These are phyloP conservation scores for Bhutanitis thaidina DNA, from an alignment of 2,888 invertebrate genomes.

Conservation along the genomic window DNA sequence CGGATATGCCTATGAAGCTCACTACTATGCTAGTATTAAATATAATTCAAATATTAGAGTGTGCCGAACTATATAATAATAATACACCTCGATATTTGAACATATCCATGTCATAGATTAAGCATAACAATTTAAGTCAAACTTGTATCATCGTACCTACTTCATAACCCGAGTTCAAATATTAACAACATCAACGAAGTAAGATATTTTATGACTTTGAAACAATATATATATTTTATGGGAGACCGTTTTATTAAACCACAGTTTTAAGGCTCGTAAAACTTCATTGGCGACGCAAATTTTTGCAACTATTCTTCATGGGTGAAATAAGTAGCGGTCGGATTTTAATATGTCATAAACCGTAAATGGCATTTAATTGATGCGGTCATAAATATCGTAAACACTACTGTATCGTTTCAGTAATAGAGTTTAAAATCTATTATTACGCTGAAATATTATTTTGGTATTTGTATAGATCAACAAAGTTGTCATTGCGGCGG, in stretches of 20 bases:
- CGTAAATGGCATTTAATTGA: slow-evolving; percentile 35
- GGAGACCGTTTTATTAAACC: slow-evolving; percentile 20
- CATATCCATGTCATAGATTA: no score
- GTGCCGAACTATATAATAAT: no score
- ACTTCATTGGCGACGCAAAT: slow-evolving; percentile 35
- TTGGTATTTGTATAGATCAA: slow-evolving; percentile 16
- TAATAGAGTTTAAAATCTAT: slow-evolving; percentile 36
- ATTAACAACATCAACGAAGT: no score
- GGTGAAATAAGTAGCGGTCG: slow-evolving; percentile 44
- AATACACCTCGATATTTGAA: no score
- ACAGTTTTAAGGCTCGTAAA: slow-evolving; percentile 32
- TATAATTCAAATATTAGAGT: no score
- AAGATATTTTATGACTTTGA: slow-evolving; percentile 3
- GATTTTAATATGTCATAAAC: slow-evolving; percentile 61
- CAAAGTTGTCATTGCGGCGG: slow-evolving; percentile 18
- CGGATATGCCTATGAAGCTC: no score
- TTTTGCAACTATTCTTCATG: slow-evolving; percentile 43
- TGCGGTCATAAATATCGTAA: neutral
- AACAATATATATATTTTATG: slow-evolving; percentile 11
- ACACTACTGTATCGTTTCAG: slow-evolving; percentile 21
- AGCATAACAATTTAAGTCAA: no score
- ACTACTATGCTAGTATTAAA: no score
- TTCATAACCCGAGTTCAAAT: no score
- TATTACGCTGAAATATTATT: slow-evolving; percentile 8
- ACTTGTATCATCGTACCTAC: no score